A percentile compares a stretch with the other conserved stretches of the same genome.
Conservation (phyloP, 2,888 invertebrate genomes). For the Atherix ibis region DNA sequence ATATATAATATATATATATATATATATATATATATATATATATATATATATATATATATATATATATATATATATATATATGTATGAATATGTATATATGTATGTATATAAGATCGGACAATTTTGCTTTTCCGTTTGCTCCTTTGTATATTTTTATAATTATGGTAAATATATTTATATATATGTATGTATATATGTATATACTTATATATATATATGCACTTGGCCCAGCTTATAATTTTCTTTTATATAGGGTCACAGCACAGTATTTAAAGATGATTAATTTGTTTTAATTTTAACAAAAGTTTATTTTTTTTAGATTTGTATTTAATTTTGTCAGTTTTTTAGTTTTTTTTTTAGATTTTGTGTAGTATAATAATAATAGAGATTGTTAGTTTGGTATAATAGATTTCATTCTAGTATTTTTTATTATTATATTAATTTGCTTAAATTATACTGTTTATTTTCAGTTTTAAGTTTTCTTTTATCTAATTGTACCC, state of each 20-base stretch:
- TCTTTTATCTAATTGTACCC: too few species aligned
- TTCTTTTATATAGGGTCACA: background rate
- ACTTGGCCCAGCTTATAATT: background rate
- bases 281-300: background rate
- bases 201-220: background rate
- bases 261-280: background rate
- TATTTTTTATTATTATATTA: background rate
- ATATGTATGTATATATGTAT: background rate
- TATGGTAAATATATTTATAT: slow-evolving; percentile 1
- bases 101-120: background rate
- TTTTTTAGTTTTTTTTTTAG: background rate
- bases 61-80: background rate
- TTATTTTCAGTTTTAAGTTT: too few species aligned
- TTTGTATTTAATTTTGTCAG: background rate
- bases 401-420: background rate
- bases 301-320: background rate
- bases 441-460: background rate
- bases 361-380: background rate
- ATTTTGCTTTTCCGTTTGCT: slow-evolving; percentile 1
- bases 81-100: background rate
- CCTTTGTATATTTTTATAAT: slow-evolving; percentile 1
- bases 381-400: background rate
- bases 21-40: too few species aligned
- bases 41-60: background rate
- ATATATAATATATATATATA: too few species aligned